Conservation (phyloP, 2,888 invertebrate genomes). For the Morpho helenor region DNA sequence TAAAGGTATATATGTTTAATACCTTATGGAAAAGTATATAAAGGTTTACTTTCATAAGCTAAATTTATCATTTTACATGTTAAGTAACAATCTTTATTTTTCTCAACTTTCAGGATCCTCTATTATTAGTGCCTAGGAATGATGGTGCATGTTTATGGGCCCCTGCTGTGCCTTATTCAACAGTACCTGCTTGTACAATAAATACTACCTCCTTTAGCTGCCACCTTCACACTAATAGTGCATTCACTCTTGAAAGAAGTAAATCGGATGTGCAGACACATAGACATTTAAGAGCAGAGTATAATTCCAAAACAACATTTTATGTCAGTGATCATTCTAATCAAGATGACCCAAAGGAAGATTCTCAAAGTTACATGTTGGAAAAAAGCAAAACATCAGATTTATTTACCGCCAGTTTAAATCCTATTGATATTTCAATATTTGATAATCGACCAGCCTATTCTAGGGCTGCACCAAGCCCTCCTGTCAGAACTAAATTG, state of each 20-base stretch:
- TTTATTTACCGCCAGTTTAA: conserved; percentile 43
- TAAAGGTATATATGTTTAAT: too few relatives aligned
- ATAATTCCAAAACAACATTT: conserved; percentile 54
- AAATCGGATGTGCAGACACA: conserved; percentile 68
- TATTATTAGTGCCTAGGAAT: conserved; percentile 80
- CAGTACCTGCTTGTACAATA: conserved; percentile 60
- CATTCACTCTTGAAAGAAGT: conserved; percentile 65
- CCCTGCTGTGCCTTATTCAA: conserved; percentile 65
- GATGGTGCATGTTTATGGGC: conserved; percentile 77
- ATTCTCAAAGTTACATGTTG: conserved; percentile 41
- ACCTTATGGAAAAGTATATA: too few relatives aligned
- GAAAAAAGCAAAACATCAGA: conserved; percentile 69
- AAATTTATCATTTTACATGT: too few relatives aligned
- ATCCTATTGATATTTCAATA: conserved; percentile 52
- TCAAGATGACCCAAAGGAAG: conserved; percentile 33
- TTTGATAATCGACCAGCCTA: conserved; percentile 63
- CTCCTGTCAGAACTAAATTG: conserved; percentile 62
- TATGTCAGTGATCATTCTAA: conserved; percentile 48
- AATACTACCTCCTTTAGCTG: conserved; percentile 68
- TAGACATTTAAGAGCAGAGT: conserved; percentile 45
- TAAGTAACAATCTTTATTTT: too few relatives aligned
- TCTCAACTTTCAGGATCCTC: conserved; percentile 66
- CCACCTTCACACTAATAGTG: conserved; percentile 64
- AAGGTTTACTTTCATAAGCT: too few relatives aligned
- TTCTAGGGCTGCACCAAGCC: conserved; percentile 68